phyloP scores from a whole-genome alignment of 2,888 invertebrate species.

The Lucinisca nassula region DNA sequence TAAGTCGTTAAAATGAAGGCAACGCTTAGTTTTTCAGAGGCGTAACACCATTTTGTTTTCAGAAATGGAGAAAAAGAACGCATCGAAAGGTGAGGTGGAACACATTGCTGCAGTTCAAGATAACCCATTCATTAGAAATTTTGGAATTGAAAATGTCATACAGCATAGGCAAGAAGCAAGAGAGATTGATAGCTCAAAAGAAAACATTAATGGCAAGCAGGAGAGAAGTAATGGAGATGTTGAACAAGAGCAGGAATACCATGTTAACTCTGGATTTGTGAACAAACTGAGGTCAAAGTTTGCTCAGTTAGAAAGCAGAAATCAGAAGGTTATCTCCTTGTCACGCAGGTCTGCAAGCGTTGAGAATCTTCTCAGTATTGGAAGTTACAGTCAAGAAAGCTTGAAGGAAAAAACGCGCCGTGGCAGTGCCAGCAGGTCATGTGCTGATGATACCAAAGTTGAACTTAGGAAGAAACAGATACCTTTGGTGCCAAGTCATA shows the following conservation, averaged over 20 bases:
- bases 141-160: slow-evolving; percentile 40
- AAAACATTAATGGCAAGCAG: background rate
- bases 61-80: background rate
- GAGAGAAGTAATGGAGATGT: slow-evolving; percentile 23
- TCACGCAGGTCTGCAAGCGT: slow-evolving; percentile 79
- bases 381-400: background rate
- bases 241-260: slow-evolving; percentile 79
- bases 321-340: slow-evolving; percentile 45
- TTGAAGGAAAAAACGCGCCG: background rate
- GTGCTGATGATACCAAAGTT: slow-evolving; percentile 48
- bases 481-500: background rate
- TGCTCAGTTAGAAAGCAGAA: slow-evolving; percentile 62
- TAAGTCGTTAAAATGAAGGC: background rate
- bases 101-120: slow-evolving; percentile 71
- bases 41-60: too few species aligned
- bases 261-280: slow-evolving; percentile 86
- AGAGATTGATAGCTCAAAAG: background rate
- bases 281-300: slow-evolving; percentile 83
- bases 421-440: slow-evolving; percentile 11
- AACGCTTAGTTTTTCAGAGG: too few species aligned
- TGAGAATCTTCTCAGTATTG: slow-evolving; percentile 74
- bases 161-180: slow-evolving; percentile 39
- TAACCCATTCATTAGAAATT: slow-evolving; percentile 68
- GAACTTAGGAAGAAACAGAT: slow-evolving; percentile 49
- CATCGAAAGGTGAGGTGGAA: slow-evolving; percentile 29